Evolutionary conservation across 1,140 invertebrate genomes (phyloP), one percentile per base, ranked within the genome.

Genomic region (Fragariocoptes setiger): DNA sequence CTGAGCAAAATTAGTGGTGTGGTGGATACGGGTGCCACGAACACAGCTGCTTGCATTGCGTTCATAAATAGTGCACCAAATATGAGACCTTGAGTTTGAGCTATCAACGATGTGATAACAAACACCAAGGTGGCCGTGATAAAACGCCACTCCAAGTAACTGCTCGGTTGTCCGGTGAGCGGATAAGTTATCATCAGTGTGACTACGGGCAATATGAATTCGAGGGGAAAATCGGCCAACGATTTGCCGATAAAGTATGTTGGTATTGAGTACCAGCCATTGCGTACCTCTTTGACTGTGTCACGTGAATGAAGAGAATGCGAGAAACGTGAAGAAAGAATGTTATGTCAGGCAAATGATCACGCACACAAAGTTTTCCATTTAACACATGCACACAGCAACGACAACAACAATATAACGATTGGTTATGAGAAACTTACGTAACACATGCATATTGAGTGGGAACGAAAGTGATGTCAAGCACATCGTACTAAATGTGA

Each of bases 401-500:
- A n/a, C n/a, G n/a, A n/a, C n/a, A n/a, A n/a, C n/a, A n/a, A n/a
- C n/a, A n/a, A n/a, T n/a, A n/a, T n/a, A n/a, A n/a, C n/a, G n/a
- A n/a, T n/a, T n/a, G n/a, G n/a, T n/a, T n/a, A n/a, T n/a, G n/a
- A n/a, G n/a, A n/a, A n/a, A n/a, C n/a, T 80, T 64, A 31, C 82
- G 70, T 61, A 90, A 85, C 13, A 40, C 35, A 12, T 16, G 25
- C 42, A 46, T 16, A 43, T 44, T 40, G 42, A 50, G 70, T 76
- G 78, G 64, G 88, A 83, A 92, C 48, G 83, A 86, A 46, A 92
- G 66, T 51, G 90, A 82, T n/a, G 82, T 90, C 42, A 83, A 79
- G 77, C 88, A 90, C 69, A 90, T 78, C 4, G 83, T 76, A 20
- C 80, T 80, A 52, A 90, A 92, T 70, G 86, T 86, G 37, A 85